phyloP scores from a whole-genome alignment of 2,888 invertebrate species.

The Netelia virgata region DNA sequence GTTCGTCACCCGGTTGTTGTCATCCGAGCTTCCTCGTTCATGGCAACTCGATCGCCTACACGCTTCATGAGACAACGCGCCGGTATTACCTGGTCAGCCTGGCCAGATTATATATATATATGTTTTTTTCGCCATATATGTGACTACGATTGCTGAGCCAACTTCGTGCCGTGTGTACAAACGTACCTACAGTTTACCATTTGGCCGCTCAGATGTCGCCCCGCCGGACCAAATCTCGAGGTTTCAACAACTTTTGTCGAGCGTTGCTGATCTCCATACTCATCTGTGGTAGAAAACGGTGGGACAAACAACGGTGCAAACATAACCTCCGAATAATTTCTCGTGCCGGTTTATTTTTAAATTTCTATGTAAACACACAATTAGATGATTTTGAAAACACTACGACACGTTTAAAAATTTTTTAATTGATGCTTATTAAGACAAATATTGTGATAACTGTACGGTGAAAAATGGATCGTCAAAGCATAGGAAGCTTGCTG shows the following conservation, averaged over 20 bases:
- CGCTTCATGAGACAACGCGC: not conserved
- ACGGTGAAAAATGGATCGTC: constrained; percentile 69
- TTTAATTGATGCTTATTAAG: not conserved
- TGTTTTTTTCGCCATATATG: too few relatives aligned
- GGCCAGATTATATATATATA: too few relatives aligned
- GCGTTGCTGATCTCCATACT: too few relatives aligned
- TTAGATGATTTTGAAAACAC: not conserved
- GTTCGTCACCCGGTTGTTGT: constrained; percentile 54
- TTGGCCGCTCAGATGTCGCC: too few relatives aligned
- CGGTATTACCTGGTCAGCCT: not conserved
- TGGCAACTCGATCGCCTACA: not conserved
- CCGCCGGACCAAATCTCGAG: too few relatives aligned
- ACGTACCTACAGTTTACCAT: too few relatives aligned
- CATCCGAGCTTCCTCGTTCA: constrained; percentile 16
- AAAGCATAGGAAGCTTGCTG: constrained; percentile 73
- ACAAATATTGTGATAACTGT: not conserved
- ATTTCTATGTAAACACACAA: not conserved
- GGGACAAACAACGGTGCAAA: not conserved
- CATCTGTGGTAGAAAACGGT: too few relatives aligned
- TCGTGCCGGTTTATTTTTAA: not conserved
- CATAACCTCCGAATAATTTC: not conserved
- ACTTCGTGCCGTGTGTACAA: too few relatives aligned
- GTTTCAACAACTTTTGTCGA: too few relatives aligned
- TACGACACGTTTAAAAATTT: not conserved
- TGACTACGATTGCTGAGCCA: too few relatives aligned